These are phyloP conservation scores for Trichechus manatus DNA, from an alignment of 2,113 vertebrate species.

Conservation along the genomic window DNA sequence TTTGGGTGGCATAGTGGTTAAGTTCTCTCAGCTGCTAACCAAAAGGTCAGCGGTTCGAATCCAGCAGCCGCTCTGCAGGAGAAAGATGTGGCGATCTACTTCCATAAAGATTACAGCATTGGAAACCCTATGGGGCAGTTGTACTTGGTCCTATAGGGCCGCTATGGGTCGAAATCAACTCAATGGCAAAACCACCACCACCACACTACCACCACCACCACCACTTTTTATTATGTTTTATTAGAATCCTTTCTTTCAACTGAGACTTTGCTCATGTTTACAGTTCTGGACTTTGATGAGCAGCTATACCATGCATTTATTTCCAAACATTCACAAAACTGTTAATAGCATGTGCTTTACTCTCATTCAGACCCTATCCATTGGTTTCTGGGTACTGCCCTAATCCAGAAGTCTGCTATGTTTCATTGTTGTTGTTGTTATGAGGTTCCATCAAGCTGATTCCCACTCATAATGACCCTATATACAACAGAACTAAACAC, in stretches of 20 bases:
- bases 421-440: not conserved
- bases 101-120: not conserved
- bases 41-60: not conserved
- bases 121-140: not conserved
- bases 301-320: not conserved
- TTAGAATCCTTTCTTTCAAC: not conserved
- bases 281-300: not conserved
- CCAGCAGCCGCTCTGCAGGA: not conserved
- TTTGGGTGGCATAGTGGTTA: not conserved
- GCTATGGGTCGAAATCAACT: too few relatives aligned
- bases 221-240: not conserved
- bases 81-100: not conserved
- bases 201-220: not conserved
- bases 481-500: too few relatives aligned
- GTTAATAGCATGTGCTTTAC: not conserved
- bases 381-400: not conserved
- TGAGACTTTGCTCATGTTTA: not conserved
- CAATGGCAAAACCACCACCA: not conserved
- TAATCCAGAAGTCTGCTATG: slow-evolving; percentile 22
- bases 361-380: not conserved
- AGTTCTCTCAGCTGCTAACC: not conserved
- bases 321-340: not conserved
- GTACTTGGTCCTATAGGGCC: not conserved
- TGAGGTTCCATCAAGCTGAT: too few relatives aligned
- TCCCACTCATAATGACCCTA: too few relatives aligned